Base-by-base conservation (phyloP, 2,888 invertebrate genomes). In the Asteroscopus sphinx region DNA sequence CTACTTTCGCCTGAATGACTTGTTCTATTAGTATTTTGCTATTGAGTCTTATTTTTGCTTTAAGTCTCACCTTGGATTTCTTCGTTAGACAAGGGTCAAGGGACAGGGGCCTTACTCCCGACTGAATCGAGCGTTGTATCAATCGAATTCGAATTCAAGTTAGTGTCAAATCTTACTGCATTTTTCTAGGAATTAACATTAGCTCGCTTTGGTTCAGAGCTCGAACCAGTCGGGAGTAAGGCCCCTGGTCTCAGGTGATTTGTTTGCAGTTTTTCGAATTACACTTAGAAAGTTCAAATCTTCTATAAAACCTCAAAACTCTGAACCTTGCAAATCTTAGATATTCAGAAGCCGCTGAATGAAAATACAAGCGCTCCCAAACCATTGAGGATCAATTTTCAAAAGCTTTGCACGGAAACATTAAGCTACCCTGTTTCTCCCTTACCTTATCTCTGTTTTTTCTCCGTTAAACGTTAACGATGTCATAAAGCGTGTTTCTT, bases 391-490 rank as follows among this genome's bases (percentile, higher is more conserved):
- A 47, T 51, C 30, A 26, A 53, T 47, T 52, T 56, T 55, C 46
- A 57, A 72, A 58, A 62, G 55, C 61, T 72, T 41, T 16, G 36
- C 54, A 21, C 46, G 71, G 58, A 54, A 59, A 69, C 68, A 75
- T 74, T 65, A 70, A 59, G 54, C 41, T 58, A 33, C 67, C 55
- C 49, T 51, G 58, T 53, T 51, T 57, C 51, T 42, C 40, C 28
- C 30, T 46, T 33, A 57, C 69, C 72, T 75, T 78, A 72, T 77
- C 70, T 63, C 44, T 35, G 39, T 55, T 63, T 64, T 76, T 69
- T 68, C 68, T 65, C 52, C 70, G 56, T 77, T 61, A 71, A 82
- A 79, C 76, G 76, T 80, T 81, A 80, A 83, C 79, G 79, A 71
- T 61, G 69, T 59, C 70, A 72, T 81, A 80, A 82, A 80, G 74